A percentile compares a stretch with the other conserved stretches of the same genome.
phyloP scores from a whole-genome alignment of 2,113 vertebrate genomes.

The Typhlomys cinereus region DNA sequence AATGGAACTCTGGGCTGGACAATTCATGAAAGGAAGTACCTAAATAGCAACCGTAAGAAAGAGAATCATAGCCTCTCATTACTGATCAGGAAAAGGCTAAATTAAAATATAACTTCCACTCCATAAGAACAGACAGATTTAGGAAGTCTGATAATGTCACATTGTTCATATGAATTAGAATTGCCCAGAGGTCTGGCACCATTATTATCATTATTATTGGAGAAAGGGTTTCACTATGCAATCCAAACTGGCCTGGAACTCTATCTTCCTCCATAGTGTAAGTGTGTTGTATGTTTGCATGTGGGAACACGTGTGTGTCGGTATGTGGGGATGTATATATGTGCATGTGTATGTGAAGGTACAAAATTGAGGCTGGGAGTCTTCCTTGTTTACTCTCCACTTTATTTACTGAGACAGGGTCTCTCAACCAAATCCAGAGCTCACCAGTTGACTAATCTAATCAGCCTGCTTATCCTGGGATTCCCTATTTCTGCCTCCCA shows the following conservation, averaged over 20 bases:
- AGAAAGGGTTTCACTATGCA: not conserved
- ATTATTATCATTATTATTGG: not conserved
- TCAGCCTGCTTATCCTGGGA: too few species aligned
- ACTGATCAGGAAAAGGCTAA: constrained; percentile 11
- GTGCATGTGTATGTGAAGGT: too few species aligned
- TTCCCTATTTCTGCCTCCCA: too few species aligned
- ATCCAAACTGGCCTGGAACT: not conserved
- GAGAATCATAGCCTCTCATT: not conserved
- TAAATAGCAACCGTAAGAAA: not conserved
- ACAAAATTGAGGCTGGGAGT: too few species aligned
- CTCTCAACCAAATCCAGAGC: too few species aligned
- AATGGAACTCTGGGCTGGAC: not conserved
- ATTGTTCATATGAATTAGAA: not conserved
- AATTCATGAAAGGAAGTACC: not conserved
- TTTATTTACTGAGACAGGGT: too few species aligned
- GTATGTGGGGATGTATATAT: too few species aligned
- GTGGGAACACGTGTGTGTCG: too few species aligned
- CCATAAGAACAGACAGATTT: not conserved
- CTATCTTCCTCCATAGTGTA: too few species aligned
- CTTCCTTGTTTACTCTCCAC: too few species aligned
- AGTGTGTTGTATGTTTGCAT: too few species aligned
- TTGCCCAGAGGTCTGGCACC: not conserved
- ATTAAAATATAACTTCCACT: not conserved
- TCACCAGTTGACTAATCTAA: too few species aligned
- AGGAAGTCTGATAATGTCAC: not conserved